Evolutionary conservation across 2,888 invertebrate genomes (phyloP), one percentile per base, ranked within the genome.

Genomic region (Kuschelorhynchus macadamiae): DNA sequence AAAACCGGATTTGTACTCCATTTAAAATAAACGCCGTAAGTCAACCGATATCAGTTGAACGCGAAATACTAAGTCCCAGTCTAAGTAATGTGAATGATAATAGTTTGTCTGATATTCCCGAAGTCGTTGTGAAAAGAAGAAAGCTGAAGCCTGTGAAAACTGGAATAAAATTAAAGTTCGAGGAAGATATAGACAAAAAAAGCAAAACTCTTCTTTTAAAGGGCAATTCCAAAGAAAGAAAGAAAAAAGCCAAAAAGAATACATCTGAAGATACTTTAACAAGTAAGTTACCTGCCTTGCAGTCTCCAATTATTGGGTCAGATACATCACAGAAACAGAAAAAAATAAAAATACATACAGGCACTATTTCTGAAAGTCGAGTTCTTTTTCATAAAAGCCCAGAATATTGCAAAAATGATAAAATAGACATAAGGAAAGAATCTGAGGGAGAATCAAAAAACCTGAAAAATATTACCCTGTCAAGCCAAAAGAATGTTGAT

Each of bases 1-100:
- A 44, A 36, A 32, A 65, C 18, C 18, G 52, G 20, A 30, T 52
- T 36, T 16, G 18, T 12, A 52, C 52, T 20, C 52, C 52, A 7
- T 52, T 39, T 52, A 52, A 52, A 39, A 39, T 0, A 20, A 32
- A 17, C 16, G 8, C n/a, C 5, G 20, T 1, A 21, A 33, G n/a
- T 5, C 20, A 36, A 14, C 5, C 9, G 36, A 14, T 52, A 8
- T 20, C 21, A 11, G 7, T 1, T 36, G 9, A 4, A 20, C 12
- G 16, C 33, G n/a, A 32, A 11, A 17, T 18, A 52, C 2, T 52
- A 12, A 36, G 21, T 7, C 52, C 52, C 18, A 8, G 33, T 20
- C 11, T n/a, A 36, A 52, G 18, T 3, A 18, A 17, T 52, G 17
- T n/a, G n/a, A n/a, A n/a, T n/a, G n/a, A n/a, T n/a, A n/a, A 33